Conservation (phyloP, 1,140 invertebrate species). For the Andrena cerasifolii region DNA sequence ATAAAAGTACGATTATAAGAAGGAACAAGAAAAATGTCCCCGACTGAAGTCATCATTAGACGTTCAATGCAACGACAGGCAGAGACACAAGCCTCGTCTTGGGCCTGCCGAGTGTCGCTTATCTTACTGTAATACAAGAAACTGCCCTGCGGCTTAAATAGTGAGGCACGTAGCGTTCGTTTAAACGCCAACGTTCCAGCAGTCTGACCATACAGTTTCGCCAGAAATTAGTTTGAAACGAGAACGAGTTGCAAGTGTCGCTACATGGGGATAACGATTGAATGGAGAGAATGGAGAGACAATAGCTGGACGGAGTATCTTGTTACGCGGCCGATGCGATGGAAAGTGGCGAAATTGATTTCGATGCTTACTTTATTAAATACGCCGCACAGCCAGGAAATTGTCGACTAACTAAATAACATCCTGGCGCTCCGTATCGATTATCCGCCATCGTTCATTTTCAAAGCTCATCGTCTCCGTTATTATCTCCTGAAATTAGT, state of each 20-base stretch:
- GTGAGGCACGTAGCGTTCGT: no score
- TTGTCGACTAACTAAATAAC: conserved; percentile 32
- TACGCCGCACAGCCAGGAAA: background rate
- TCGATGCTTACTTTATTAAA: conserved; percentile 40
- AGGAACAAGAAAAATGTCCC: no score
- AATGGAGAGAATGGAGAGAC: conserved; percentile 22
- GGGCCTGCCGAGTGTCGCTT: no score
- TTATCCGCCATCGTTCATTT: conserved; percentile 48
- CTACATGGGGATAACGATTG: conserved; percentile 10
- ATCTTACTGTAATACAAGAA: no score
- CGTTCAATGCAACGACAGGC: no score
- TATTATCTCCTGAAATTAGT: conserved; percentile 44
- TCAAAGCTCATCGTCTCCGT: conserved; percentile 36
- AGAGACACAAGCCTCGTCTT: no score
- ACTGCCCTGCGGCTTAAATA: no score
- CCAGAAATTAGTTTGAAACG: conserved; percentile 29
- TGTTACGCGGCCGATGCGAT: conserved; percentile 9
- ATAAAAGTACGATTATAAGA: no score
- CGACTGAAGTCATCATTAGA: no score
- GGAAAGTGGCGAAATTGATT: conserved; percentile 32
- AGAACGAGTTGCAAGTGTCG: background rate
- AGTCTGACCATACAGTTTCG: background rate
- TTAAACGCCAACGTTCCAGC: no score
- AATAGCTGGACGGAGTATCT: conserved; percentile 12
- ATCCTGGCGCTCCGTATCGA: conserved; percentile 21